Evolutionary conservation across 2,113 vertebrate genomes (phyloP).

Genomic region (Amblyornis subalaris): DNA sequence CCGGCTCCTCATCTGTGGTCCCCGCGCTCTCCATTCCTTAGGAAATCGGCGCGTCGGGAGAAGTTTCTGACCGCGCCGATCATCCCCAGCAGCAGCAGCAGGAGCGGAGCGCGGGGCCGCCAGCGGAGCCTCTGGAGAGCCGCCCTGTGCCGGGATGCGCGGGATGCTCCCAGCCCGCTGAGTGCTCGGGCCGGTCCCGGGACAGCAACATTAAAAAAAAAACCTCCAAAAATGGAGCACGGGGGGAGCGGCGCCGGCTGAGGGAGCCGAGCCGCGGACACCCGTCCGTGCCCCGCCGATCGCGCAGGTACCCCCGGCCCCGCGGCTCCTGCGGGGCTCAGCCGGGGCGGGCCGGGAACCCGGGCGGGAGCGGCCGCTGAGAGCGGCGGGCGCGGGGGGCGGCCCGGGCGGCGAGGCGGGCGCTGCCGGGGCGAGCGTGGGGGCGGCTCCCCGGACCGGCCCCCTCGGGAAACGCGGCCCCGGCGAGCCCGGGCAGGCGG

Average conservation of each 20-base stretch:
- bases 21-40: background rate
- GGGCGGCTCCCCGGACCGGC: background rate
- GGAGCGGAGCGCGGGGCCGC: background rate
- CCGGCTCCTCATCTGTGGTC: background rate
- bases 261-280: background rate
- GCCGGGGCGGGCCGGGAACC: background rate
- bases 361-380: background rate
- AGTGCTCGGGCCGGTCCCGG: background rate
- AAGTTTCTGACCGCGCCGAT: background rate
- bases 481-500: background rate
- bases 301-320: background rate
- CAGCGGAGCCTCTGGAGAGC: background rate
- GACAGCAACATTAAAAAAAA: background rate
- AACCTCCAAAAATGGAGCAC: accelerated
- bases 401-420: background rate
- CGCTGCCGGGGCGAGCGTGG: background rate
- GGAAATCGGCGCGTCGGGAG: accelerated
- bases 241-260: background rate
- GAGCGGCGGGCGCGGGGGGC: background rate
- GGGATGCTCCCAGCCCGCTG: background rate
- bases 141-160: background rate
- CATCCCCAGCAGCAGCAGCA: background rate
- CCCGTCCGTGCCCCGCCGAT: too few species aligned
- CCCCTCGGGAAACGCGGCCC: background rate
- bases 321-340: background rate